These are phyloP conservation scores for Julus scandinavius DNA, from an alignment of 2,888 invertebrate species.

Conservation along the genomic window DNA sequence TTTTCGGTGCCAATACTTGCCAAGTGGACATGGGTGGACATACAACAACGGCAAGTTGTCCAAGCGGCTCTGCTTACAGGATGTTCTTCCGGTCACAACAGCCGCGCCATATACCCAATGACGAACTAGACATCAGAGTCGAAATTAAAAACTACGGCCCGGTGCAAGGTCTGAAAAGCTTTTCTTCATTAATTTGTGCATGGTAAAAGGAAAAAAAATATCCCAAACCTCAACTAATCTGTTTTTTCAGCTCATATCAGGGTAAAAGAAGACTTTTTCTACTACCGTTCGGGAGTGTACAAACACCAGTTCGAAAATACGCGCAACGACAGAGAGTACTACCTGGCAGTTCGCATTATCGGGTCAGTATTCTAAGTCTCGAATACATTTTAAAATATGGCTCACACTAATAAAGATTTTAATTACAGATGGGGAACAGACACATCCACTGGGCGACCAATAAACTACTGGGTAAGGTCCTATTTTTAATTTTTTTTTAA, in stretches of 20 bases:
- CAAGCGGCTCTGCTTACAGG: neutral
- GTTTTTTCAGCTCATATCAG: neutral
- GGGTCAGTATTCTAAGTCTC: neutral
- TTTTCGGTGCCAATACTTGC: neutral
- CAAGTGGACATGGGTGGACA: neutral
- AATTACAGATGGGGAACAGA: conserved; percentile 20
- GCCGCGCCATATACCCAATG: neutral
- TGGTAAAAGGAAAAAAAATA: too few relatives aligned
- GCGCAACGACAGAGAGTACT: neutral
- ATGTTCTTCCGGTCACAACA: neutral
- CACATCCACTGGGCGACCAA: neutral
- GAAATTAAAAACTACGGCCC: neutral
- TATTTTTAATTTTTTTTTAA: neutral
- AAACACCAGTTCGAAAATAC: neutral
- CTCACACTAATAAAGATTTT: neutral
- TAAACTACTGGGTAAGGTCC: conserved; percentile 15
- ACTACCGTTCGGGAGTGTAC: conserved; percentile 22
- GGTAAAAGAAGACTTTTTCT: conserved; percentile 41
- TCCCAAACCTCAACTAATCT: neutral
- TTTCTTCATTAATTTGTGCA: neutral
- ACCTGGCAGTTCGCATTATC: conserved; percentile 45
- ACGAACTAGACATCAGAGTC: neutral
- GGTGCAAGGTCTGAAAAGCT: neutral
- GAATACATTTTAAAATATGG: neutral
- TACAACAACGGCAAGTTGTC: neutral